A percentile compares a stretch with the other conserved stretches of the same genome.
Evolutionary conservation across 2,113 vertebrate genomes (phyloP).

Genomic region (Damaliscus lunatus): DNA sequence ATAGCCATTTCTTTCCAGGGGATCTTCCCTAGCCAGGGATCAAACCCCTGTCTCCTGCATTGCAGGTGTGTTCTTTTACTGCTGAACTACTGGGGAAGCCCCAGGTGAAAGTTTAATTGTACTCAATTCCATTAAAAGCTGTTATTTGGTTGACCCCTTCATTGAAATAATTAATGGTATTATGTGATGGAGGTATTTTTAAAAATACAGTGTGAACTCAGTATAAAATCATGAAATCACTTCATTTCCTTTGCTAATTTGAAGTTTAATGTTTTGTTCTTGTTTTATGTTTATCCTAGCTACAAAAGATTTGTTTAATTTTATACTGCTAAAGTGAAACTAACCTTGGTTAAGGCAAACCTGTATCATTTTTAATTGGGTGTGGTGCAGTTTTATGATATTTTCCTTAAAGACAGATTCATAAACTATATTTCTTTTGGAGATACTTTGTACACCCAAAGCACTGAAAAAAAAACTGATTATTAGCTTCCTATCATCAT

Average conservation of each 20-base stretch:
- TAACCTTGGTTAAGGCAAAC: background rate
- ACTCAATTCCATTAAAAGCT: background rate
- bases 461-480: background rate
- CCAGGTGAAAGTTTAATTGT: background rate
- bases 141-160: background rate
- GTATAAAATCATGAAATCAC: background rate
- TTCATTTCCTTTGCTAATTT: constrained; percentile 43
- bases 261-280: background rate
- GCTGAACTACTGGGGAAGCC: background rate
- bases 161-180: background rate
- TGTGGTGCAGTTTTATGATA: background rate
- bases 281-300: background rate
- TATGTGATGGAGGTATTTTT: background rate
- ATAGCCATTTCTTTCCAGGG: background rate
- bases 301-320: background rate
- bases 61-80: background rate
- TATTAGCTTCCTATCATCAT: background rate
- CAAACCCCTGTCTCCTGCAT: background rate
- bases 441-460: background rate
- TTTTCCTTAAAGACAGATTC: background rate
- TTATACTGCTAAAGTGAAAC: background rate
- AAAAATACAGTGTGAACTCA: background rate
- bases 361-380: background rate
- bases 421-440: background rate
- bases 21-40: background rate